Conservation (phyloP, 1,140 invertebrate genomes). For the Drosophila lini region DNA sequence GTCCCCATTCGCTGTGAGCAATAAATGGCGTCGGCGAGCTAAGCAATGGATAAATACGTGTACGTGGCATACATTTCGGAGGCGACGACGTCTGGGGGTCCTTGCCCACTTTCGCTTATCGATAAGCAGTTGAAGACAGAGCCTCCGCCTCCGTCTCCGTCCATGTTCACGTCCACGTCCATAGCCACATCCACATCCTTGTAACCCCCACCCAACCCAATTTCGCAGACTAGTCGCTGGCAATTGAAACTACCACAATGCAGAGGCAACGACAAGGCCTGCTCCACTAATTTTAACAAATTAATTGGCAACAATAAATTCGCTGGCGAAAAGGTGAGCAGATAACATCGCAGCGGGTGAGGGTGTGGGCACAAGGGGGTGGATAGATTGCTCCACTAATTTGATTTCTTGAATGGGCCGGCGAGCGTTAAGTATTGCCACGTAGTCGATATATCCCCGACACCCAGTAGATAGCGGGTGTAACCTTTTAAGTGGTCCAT, state of each 20-base stretch:
- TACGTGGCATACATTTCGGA: constrained; percentile 78
- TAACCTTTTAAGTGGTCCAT: background rate
- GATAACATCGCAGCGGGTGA: constrained; percentile 57
- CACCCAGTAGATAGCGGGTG: constrained; percentile 27
- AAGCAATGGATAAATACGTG: constrained; percentile 83
- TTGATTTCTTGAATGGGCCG: constrained; percentile 73
- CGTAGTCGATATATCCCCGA: constrained; percentile 54
- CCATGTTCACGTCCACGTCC: constrained; percentile 4
- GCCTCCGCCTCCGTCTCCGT: constrained; percentile 6
- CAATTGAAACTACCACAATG: constrained; percentile 75
- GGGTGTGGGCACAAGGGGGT: background rate
- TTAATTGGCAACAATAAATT: constrained; percentile 83
- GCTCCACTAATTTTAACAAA: constrained; percentile 81
- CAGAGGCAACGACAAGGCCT: constrained; percentile 37
- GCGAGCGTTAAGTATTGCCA: constrained; percentile 63
- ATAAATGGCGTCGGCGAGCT: constrained; percentile 75
- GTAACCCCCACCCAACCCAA: background rate
- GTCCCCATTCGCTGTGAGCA: constrained; percentile 38
- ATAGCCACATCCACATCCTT: background rate
- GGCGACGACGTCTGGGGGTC: constrained; percentile 50
- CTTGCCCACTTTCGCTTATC: constrained; percentile 62
- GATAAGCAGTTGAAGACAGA: constrained; percentile 72
- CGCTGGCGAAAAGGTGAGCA: constrained; percentile 71
- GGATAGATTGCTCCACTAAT: constrained; percentile 76
- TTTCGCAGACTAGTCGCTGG: constrained; percentile 16